Evolutionary conservation across 2,888 invertebrate genomes (phyloP), one percentile per base, ranked within the genome.

Genomic region (Prenolepis imparis): DNA sequence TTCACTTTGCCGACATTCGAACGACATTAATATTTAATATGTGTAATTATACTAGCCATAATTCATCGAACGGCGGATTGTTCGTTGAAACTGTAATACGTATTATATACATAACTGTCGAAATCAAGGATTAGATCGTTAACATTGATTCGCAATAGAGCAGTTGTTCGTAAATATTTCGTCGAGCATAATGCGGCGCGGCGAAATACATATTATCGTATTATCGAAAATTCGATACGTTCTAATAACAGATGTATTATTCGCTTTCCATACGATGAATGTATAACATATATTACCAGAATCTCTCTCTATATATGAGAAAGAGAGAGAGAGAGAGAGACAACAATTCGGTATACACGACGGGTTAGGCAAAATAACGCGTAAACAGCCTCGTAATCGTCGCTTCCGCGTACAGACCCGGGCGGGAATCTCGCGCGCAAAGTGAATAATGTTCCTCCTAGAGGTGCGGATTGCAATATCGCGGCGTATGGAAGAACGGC

Each of bases 401-500:
- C 67, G 83, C 81, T 75, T 86, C 81, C 80, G 85, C 72, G 77
- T 36, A 52, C 63, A 59, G 59, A 41, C n/a, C 61, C 12, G 44
- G 36, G 63, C 63, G 70, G 41, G 63, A n/a, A 82, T 74, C 82
- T 59, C 67, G 84, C 73, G 82, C 84, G 64, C n/a, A 52, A 44
- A n/a, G 89, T 91, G 90, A 92, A 89, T 91, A 91, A 92, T 88
- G 89, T 81, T 81, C 44, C 78, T 72, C 78, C 78, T 73, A 74
- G 87, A 91, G 91, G 92, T 90, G 92, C 88, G 93, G 92, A 93
- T 94, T 93, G 93, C 92, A 93, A 92, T 92, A 93, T 92, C 91
- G 92, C 88, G 88, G 89, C 90, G 90, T 92, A 92, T 91, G 92
- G 91, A 90, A 85, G 91, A 89, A 88, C 84, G 68, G 18, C 74